These are phyloP conservation scores for Microctenopoma stevenorrisi DNA, from an alignment of 2,797 vertebrate genomes.

Conservation along the genomic window DNA sequence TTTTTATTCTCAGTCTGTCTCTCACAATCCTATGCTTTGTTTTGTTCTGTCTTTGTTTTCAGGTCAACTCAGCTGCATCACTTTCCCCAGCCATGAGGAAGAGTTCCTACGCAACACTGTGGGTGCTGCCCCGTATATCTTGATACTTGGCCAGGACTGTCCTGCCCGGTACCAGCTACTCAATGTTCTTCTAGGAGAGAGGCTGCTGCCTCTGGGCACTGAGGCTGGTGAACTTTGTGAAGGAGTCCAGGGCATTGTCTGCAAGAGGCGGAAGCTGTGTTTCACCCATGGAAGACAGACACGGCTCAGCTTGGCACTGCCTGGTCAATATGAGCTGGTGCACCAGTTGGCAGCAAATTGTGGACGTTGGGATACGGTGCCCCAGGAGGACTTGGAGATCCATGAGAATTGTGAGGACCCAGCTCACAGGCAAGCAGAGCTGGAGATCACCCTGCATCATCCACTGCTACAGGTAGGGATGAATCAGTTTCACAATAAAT, in stretches of 20 bases:
- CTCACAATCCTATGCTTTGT: neutral
- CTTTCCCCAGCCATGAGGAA: constrained; percentile 91
- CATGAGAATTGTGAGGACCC: constrained; percentile 89
- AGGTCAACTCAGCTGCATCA: constrained; percentile 90
- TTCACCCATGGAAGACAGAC: constrained; percentile 92
- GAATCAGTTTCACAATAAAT: too few species aligned
- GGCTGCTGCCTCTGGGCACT: constrained; percentile 86
- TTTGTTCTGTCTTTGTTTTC: constrained; percentile 7
- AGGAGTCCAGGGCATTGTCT: constrained; percentile 80
- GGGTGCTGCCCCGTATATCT: constrained; percentile 87
- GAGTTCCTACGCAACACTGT: constrained; percentile 89
- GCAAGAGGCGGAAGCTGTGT: constrained; percentile 90
- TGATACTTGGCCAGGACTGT: constrained; percentile 94
- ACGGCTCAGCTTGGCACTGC: constrained; percentile 90
- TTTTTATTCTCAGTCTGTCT: neutral
- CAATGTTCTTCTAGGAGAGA: constrained; percentile 91
- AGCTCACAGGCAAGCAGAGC: constrained; percentile 90
- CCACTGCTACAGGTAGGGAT: constrained; percentile 83
- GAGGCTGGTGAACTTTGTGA: constrained; percentile 79
- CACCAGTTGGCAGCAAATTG: constrained; percentile 91
- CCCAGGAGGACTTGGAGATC: constrained; percentile 92
- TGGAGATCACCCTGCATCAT: constrained; percentile 95
- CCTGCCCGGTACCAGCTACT: constrained; percentile 90
- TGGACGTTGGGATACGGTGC: constrained; percentile 95
- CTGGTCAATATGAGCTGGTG: constrained; percentile 95